These are phyloP conservation scores for Crossaster papposus DNA, from an alignment of 53 echinoderm and acorn worm genomes.

Conservation along the genomic window DNA sequence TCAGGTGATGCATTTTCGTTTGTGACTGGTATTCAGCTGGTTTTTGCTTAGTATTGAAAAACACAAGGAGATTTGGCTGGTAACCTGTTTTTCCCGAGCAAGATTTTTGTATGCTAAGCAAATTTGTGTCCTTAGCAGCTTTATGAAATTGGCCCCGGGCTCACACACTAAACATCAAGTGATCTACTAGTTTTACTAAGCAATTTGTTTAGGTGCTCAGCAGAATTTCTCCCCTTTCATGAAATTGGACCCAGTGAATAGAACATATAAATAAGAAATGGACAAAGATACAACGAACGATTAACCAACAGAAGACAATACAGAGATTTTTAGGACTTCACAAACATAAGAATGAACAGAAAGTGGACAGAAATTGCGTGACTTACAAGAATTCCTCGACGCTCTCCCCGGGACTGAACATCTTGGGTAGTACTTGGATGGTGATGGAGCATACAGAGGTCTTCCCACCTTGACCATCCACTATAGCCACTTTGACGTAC, in stretches of 20 bases:
- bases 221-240: too few species aligned
- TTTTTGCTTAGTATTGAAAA: not conserved
- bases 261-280: too few species aligned
- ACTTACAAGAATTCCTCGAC: slow-evolving; percentile 74
- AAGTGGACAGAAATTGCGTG: not conserved
- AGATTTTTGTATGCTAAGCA: not conserved
- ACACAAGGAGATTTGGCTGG: not conserved
- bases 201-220: too few species aligned
- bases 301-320: not conserved
- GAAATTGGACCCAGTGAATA: too few species aligned
- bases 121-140: not conserved
- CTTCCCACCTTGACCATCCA: slow-evolving; percentile 83
- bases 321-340: not conserved
- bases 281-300: too few species aligned
- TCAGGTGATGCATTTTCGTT: not conserved
- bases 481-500: slow-evolving; percentile 82
- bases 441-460: slow-evolving; percentile 85
- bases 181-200: too few species aligned
- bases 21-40: too few species aligned
- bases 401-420: slow-evolving; percentile 29
- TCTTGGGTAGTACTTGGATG: slow-evolving; percentile 76
- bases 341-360: not conserved
- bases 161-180: too few species aligned
- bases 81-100: not conserved
- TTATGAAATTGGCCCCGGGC: too few species aligned